Evolutionary conservation across 2,113 vertebrate species (phyloP).

Genomic region (Canis aureus): DNA sequence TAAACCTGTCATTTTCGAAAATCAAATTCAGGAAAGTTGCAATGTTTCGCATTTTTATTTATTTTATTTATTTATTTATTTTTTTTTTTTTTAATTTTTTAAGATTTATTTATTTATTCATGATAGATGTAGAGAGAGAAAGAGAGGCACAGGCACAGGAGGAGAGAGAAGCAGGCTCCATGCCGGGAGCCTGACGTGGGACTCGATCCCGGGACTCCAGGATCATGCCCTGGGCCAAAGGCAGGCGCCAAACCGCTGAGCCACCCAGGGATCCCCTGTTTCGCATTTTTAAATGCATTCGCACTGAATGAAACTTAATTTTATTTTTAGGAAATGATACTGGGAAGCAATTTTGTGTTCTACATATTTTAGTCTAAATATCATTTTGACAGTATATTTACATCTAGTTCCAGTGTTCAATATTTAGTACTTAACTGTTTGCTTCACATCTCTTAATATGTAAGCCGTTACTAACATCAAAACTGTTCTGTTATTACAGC

Average conservation of each 20-base stretch:
- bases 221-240: too few species aligned
- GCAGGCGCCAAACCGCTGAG: too few species aligned
- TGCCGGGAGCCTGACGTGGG: too few species aligned
- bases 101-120: too few species aligned
- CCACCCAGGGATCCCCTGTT: too few species aligned
- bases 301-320: not conserved
- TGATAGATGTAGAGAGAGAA: too few species aligned
- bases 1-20: slow-evolving; percentile 35
- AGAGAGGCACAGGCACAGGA: too few species aligned
- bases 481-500: not conserved
- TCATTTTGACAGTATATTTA: not conserved
- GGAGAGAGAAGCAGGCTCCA: too few species aligned
- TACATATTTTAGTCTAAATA: not conserved
- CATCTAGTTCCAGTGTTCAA: not conserved
- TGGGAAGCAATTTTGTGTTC: not conserved
- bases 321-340: not conserved
- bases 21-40: not conserved
- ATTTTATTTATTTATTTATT: too few species aligned
- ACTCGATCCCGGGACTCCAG: too few species aligned
- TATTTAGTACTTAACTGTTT: not conserved
- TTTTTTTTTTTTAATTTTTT: too few species aligned
- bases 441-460: not conserved
- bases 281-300: not conserved
- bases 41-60: too few species aligned
- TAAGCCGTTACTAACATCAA: not conserved